A percentile compares a stretch with the other conserved stretches of the same genome.
These are phyloP conservation scores for Dromiciops gliroides DNA, from an alignment of 2,113 vertebrate species.

Conservation along the genomic window DNA sequence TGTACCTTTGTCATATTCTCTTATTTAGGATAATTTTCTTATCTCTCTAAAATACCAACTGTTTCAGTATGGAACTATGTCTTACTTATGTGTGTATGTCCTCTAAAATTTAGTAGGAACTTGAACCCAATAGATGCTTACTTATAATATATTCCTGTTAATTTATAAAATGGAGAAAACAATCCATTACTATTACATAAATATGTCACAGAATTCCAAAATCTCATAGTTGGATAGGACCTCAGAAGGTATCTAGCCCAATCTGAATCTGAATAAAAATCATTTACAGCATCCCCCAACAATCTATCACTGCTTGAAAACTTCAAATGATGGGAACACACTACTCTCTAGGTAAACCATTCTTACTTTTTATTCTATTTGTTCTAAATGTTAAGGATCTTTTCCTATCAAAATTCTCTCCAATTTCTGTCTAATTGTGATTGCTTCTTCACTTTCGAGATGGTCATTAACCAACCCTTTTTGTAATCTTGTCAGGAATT, in stretches of 20 bases:
- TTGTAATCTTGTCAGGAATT: not conserved
- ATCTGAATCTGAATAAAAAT: not conserved
- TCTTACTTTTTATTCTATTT: not conserved
- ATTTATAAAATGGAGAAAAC: not conserved
- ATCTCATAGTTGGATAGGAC: not conserved
- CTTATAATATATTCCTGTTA: not conserved
- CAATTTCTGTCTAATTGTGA: not conserved
- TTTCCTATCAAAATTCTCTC: not conserved
- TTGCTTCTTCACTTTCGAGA: not conserved
- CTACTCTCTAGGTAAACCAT: not conserved
- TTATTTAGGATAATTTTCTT: not conserved
- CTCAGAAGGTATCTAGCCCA: not conserved
- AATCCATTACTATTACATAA: not conserved
- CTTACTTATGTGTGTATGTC: not conserved
- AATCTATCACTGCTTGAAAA: not conserved
- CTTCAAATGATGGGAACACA: not conserved
- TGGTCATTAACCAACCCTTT: not conserved
- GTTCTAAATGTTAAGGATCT: not conserved
- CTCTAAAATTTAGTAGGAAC: not conserved
- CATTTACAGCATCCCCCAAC: not conserved
- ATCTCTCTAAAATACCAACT: not conserved
- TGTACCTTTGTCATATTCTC: not conserved
- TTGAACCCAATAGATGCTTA: not conserved
- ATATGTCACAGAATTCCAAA: not conserved
- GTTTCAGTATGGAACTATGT: not conserved